Conservation (phyloP, 1,140 invertebrate genomes). For the Choristoneura fumiferana region DNA sequence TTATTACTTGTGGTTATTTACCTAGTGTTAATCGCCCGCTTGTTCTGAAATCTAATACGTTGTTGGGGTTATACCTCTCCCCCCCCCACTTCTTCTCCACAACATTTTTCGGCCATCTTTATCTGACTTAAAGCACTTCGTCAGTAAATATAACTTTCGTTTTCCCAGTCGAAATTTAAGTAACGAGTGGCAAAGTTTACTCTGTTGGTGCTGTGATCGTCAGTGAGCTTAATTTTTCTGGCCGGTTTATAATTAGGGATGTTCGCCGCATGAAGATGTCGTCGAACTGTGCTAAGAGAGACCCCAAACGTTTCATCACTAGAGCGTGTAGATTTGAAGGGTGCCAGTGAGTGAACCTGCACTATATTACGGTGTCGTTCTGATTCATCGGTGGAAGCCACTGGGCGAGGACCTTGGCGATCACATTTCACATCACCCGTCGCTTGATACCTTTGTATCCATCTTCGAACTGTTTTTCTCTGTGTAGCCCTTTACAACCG, state of each 20-base stretch:
- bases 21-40: too few species aligned
- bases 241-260: neutral
- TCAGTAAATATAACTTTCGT: too few species aligned
- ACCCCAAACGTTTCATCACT: neutral
- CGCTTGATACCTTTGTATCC: neutral
- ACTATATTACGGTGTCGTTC: neutral
- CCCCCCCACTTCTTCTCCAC: too few species aligned
- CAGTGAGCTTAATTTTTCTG: too few species aligned
- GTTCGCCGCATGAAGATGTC: neutral
- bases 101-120: too few species aligned
- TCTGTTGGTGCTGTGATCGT: too few species aligned
- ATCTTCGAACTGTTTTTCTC: neutral
- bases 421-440: neutral
- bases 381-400: neutral
- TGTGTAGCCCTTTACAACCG: constrained; percentile 6
- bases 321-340: neutral
- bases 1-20: too few species aligned
- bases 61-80: too few species aligned
- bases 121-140: too few species aligned
- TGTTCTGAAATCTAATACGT: too few species aligned
- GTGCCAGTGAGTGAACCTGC: neutral
- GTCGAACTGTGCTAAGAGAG: neutral
- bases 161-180: too few species aligned
- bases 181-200: too few species aligned
- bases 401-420: neutral